phyloP scores from a whole-genome alignment of 2,888 invertebrate genomes.

The Cheilosia urbana region DNA sequence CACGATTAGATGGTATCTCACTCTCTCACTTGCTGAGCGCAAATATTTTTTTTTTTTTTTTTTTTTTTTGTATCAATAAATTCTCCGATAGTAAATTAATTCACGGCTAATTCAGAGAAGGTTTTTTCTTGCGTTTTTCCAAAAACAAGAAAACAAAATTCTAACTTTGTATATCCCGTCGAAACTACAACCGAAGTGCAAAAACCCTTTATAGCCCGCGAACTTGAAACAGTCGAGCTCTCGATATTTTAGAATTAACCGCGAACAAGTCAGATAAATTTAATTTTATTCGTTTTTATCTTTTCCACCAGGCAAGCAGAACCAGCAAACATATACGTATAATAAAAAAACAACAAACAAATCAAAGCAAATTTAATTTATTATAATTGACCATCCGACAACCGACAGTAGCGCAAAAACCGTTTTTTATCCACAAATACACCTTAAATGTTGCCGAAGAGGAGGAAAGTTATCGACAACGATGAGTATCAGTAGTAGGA shows the following conservation, averaged over 20 bases:
- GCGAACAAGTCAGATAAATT: constrained; percentile 36
- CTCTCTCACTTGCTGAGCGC: constrained; percentile 49
- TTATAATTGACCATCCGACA: constrained; percentile 66
- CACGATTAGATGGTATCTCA: constrained; percentile 65
- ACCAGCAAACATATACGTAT: constrained; percentile 7
- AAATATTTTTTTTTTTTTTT: constrained; percentile 37
- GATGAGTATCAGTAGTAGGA: constrained; percentile 35
- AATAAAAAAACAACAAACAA: constrained; percentile 52
- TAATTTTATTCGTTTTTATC: constrained; percentile 1
- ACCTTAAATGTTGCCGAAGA: constrained; percentile 33
- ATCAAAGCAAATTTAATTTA: constrained; percentile 67
- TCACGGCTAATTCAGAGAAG: constrained; percentile 32
- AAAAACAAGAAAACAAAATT: constrained; percentile 1
- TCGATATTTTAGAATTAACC: constrained; percentile 25
- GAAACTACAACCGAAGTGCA: constrained; percentile 6
- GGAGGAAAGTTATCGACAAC: constrained; percentile 31
- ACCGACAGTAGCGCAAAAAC: constrained; percentile 52
- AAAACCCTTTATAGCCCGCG: constrained; percentile 43
- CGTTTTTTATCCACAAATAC: constrained; percentile 65
- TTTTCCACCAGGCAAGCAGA: constrained; percentile 38
- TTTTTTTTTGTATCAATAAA: constrained; percentile 42
- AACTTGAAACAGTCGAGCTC: constrained; percentile 18
- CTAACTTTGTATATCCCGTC: constrained; percentile 11
- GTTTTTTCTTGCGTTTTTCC: constrained; percentile 16
- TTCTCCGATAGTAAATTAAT: constrained; percentile 58